phyloP scores from a whole-genome alignment of 2,113 vertebrate species.

The Lontra canadensis region DNA sequence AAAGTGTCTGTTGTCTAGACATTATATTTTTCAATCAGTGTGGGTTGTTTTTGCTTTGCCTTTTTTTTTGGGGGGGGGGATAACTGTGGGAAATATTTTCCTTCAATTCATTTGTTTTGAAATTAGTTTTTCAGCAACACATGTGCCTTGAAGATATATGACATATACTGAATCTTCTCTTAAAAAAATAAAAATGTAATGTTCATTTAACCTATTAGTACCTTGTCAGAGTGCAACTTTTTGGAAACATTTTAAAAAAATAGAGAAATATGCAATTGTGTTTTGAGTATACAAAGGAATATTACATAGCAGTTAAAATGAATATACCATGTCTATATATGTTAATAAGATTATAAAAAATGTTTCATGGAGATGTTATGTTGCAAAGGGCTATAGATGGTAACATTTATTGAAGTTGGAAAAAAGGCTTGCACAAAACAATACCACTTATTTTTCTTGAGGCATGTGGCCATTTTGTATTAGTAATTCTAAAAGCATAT shows the following conservation, averaged over 20 bases:
- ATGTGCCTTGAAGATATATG: neutral
- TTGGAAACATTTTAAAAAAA: neutral
- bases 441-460: neutral
- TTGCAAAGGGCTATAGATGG: neutral
- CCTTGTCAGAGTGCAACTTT: neutral
- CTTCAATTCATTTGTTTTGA: conserved; percentile 1
- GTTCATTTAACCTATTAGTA: neutral
- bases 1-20: neutral
- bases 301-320: neutral
- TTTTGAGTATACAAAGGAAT: neutral
- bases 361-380: neutral
- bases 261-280: neutral
- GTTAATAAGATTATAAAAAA: neutral
- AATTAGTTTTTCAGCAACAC: neutral
- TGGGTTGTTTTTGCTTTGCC: neutral
- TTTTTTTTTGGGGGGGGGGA: no score
- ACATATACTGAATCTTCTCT: neutral
- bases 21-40: neutral
- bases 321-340: neutral
- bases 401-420: neutral
- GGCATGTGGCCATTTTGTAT: neutral
- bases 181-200: neutral
- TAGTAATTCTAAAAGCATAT: neutral
- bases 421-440: neutral
- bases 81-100: neutral